A percentile compares a stretch with the other conserved stretches of the same genome.
Conservation (phyloP, 2,797 vertebrate species). For the Gorsachius magnificus region DNA sequence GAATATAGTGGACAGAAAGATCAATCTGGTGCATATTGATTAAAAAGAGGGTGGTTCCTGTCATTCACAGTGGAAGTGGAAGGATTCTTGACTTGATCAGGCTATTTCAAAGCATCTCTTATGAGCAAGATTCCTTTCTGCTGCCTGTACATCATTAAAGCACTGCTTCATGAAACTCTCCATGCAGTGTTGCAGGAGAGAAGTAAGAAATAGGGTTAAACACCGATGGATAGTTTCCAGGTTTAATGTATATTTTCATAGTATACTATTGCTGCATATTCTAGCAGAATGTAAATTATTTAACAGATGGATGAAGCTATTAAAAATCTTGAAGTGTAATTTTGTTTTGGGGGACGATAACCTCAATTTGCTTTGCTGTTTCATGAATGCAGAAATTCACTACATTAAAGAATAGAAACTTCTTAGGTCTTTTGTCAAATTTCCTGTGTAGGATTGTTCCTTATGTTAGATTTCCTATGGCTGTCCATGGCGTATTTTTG, state of each 20-base stretch:
- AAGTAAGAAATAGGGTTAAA: not conserved
- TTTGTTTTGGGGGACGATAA: not conserved
- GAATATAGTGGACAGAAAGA: not conserved
- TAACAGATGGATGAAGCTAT: slow-evolving; percentile 16
- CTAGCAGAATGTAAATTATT: slow-evolving; percentile 18
- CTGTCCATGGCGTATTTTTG: not conserved
- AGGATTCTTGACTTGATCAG: not conserved
- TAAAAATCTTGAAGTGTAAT: not conserved
- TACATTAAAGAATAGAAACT: not conserved
- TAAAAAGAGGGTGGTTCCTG: not conserved
- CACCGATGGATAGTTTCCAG: not conserved
- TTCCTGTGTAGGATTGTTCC: not conserved
- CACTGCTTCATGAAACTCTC: not conserved
- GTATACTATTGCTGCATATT: not conserved
- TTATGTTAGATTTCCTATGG: not conserved
- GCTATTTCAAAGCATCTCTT: not conserved
- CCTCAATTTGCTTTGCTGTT: too few relatives aligned
- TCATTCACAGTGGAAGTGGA: not conserved
- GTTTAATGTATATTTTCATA: not conserved
- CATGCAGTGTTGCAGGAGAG: not conserved
- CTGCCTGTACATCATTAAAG: not conserved
- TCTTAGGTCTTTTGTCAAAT: not conserved
- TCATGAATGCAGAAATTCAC: not conserved
- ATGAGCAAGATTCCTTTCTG: not conserved
- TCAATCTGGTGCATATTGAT: not conserved